A percentile compares a stretch with the other conserved stretches of the same genome.
Conservation (phyloP, 2,888 invertebrate species). For the Pediacus dermestoides region DNA sequence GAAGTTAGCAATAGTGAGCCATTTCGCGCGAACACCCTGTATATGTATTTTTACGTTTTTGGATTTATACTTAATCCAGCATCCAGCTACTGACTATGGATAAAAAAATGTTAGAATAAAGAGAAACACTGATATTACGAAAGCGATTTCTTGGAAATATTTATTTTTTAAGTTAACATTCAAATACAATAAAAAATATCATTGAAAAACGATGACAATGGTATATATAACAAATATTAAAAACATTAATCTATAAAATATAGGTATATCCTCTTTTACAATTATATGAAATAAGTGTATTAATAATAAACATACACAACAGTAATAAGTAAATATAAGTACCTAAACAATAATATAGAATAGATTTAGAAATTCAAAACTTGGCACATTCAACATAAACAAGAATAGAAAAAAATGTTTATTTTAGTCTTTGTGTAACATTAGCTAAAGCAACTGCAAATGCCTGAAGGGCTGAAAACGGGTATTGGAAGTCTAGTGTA, state of each 20-base stretch:
- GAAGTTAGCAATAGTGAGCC: too few relatives aligned
- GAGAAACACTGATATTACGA: too few relatives aligned
- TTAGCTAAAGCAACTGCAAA: conserved; percentile 97
- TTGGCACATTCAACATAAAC: conserved; percentile 24
- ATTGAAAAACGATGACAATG: conserved; percentile 21
- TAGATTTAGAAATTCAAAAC: conserved; percentile 15
- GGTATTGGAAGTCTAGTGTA: conserved; percentile 97
- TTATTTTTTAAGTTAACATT: conserved; percentile 22
- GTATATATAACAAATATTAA: conserved; percentile 24
- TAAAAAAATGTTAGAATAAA: too few relatives aligned
- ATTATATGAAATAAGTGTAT: too few relatives aligned
- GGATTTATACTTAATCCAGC: too few relatives aligned
- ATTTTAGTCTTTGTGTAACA: conserved; percentile 92
- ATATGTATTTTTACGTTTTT: too few relatives aligned
- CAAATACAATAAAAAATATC: conserved; percentile 29
- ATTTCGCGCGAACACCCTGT: too few relatives aligned
- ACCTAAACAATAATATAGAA: too few relatives aligned
- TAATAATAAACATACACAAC: background rate
- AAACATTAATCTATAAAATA: conserved; percentile 32
- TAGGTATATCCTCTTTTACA: conserved; percentile 23
- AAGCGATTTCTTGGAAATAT: too few relatives aligned
- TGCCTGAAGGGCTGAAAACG: conserved; percentile 96
- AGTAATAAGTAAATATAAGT: conserved; percentile 3
- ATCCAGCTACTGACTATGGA: too few relatives aligned
- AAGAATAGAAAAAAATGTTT: conserved; percentile 30